Percentiles rank a stretch among this genome's conserved stretches.
Conservation (phyloP, 2,113 vertebrate species). For the Ictalurus punctatus region DNA sequence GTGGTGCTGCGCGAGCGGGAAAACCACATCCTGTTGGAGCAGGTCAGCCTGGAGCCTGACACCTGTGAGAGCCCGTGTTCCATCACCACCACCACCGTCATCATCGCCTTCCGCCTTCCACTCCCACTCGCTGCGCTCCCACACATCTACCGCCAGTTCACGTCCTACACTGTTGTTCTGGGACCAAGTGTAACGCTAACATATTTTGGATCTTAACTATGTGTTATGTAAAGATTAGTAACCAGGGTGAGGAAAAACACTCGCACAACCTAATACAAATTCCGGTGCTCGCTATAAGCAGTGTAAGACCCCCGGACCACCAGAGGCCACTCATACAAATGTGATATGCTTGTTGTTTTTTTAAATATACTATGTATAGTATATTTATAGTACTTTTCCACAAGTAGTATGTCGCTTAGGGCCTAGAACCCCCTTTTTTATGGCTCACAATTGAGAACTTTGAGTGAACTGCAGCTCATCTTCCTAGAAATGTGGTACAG, state of each 20-base stretch:
- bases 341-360: neutral
- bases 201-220: neutral
- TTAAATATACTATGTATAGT: neutral
- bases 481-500: slow-evolving; percentile 30
- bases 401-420: neutral
- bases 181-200: neutral
- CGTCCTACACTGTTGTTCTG: neutral
- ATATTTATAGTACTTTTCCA: neutral
- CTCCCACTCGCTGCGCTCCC: slow-evolving; percentile 15
- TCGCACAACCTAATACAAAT: neutral
- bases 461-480: slow-evolving; percentile 33
- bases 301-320: neutral
- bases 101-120: neutral
- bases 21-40: slow-evolving; percentile 59
- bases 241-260: neutral
- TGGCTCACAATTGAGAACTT: slow-evolving; percentile 9
- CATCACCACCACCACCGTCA: slow-evolving; percentile 5
- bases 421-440: neutral
- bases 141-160: slow-evolving; percentile 9
- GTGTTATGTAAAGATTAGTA: neutral
- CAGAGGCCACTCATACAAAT: slow-evolving; percentile 1
- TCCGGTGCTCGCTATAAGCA: neutral
- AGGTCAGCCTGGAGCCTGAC: slow-evolving; percentile 34
- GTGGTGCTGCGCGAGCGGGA: slow-evolving; percentile 24
- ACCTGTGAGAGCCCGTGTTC: slow-evolving; percentile 44